Percentiles rank a stretch among this genome's conserved stretches.
phyloP scores from a whole-genome alignment of 2,888 invertebrate genomes.

The Brachyopa scutellaris region DNA sequence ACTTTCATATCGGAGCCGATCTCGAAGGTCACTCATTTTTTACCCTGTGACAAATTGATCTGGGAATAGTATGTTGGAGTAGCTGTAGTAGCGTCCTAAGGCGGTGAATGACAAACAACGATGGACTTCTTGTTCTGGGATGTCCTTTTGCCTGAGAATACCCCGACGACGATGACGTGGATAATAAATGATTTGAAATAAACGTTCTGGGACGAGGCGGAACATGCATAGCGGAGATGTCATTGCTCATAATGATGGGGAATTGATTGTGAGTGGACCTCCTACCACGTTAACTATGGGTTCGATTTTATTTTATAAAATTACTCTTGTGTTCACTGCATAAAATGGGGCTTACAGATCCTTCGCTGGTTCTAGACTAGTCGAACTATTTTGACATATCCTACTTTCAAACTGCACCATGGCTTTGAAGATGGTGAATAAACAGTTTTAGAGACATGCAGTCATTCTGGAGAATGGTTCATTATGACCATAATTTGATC shows the following conservation, averaged over 20 bases:
- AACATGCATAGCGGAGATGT: conserved; percentile 39
- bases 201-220: conserved; percentile 20
- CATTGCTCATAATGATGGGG: conserved; percentile 43
- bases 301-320: too few relatives aligned
- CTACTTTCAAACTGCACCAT: too few relatives aligned
- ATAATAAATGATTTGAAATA: conserved; percentile 52
- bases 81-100: conserved; percentile 22
- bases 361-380: too few relatives aligned
- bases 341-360: too few relatives aligned
- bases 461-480: too few relatives aligned
- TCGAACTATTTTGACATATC: too few relatives aligned
- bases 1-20: conserved; percentile 24
- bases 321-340: too few relatives aligned
- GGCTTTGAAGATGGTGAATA: too few relatives aligned
- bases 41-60: conserved; percentile 70
- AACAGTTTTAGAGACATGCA: too few relatives aligned
- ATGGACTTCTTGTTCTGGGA: conserved; percentile 32
- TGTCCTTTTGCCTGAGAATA: conserved; percentile 29
- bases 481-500: too few relatives aligned
- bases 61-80: conserved; percentile 57
- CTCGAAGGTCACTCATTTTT: conserved; percentile 62
- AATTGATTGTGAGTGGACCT: conserved; percentile 56
- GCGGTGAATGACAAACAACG: conserved; percentile 54
- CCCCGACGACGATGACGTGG: conserved; percentile 7
- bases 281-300: too few relatives aligned